Base-by-base conservation (phyloP, 1,140 invertebrate genomes). In the Laupala kohalensis region DNA sequence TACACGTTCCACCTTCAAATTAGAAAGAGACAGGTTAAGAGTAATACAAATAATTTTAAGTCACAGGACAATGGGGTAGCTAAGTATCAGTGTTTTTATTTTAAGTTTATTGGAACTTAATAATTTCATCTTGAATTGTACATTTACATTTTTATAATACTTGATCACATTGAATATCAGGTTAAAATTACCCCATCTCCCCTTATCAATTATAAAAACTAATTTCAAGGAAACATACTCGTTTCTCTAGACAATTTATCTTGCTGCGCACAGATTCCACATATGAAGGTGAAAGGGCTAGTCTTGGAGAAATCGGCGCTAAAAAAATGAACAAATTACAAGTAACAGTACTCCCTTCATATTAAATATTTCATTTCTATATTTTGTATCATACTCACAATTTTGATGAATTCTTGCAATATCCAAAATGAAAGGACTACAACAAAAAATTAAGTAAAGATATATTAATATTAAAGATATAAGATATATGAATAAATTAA, bases 1-100 rank as follows among this genome's bases (percentile, higher is more conserved):
- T 12, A 72, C 29, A 25, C 65, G 71, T 27, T 72, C 28, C 5
- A 72, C 67, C 71, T 72, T 23, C 19, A 68, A 64, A n/a, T n/a
- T n/a, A n/a, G n/a, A n/a, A n/a, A n/a, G n/a, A 68, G 28, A 27
- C 13, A 28, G 26, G 4, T 2, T 27, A 19, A 65, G 9, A 65
- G n/a, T 9, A 24, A 65, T 24, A 62, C 9, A 62, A 12, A 19
- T 62, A 19, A 12, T 62, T 19, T 19, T 62, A 12, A 62, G 37
- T 19, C 37, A 62, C 9, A 62, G 19, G 9, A 62, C 19, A 62
- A 12, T 19, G 19, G 19, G 37, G 19, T 19, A 62, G 9, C 9
- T 62, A 12, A 62, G 9, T 62, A 12, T 9, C 19, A 62, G 6
- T 19, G 6, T 62, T 19, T 62, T 19, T 12, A 12, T 19, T 62